Base-by-base conservation (phyloP, 2,888 invertebrate genomes). In the Antheraea yamamai region DNA sequence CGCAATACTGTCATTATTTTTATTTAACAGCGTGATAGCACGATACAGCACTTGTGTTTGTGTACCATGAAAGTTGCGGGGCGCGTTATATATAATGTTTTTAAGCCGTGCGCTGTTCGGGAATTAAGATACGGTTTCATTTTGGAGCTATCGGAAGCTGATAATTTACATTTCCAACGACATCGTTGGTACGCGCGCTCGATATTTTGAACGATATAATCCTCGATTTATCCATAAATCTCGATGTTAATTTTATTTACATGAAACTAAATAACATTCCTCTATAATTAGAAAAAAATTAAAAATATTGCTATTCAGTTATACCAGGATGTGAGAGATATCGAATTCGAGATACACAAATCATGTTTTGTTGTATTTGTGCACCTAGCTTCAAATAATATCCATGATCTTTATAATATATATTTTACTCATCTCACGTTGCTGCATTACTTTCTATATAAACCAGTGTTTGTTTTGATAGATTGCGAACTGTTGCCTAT, bases 1-100 rank as follows among this genome's bases (percentile, higher is more conserved):
- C 83, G 77, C 85, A 83, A 81, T 77, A 80, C 78, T 82, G 81
- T 83, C 85, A 86, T 89, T 86, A 89, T 83, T 87, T 87, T 86
- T 84, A 84, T 87, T 89, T 89, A 85, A 89, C 87, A 87, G 86
- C 78, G 85, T 83, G 88, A 84, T 86, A 88, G 89, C 88, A 83
- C 83, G 81, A 81, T 80, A 74, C 72, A 74, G 80, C 83, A 83
- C 84, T 87, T 84, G 84, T 82, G 81, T 74, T 77, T 75, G 78
- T 81, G 70, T 74, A 79, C 74, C 74, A 81, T 78, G 76, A 78
- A 85, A 85, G 83, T 86, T 85, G 83, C 80, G 80, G 81, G 80
- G 77, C 76, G 79, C 76, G 76, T 78, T 82, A 82, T 81, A 83
- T 79, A 55, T 66, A 74, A 79, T 77, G 78, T 76, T 77, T 77